Conservation (phyloP, 2,113 vertebrate species). For the Jaculus jaculus region DNA sequence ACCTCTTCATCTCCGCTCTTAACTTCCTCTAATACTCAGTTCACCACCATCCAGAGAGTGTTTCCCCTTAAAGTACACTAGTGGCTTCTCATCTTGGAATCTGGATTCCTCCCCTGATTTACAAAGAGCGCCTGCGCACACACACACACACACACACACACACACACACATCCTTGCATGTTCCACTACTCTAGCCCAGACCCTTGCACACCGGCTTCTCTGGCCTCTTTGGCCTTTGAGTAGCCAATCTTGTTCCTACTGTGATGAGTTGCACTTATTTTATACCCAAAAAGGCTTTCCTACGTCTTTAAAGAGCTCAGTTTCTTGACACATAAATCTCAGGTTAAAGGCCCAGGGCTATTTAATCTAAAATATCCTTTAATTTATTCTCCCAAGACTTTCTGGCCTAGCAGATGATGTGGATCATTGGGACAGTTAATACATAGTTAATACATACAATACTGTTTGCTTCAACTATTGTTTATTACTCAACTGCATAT, state of each 20-base stretch:
- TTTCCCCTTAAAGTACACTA: neutral
- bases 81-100: neutral
- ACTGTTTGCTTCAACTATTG: slow-evolving; percentile 25
- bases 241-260: neutral
- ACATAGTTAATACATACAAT: too few species aligned
- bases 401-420: neutral
- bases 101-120: neutral
- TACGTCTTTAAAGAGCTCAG: neutral
- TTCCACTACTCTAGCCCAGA: neutral
- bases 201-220: neutral
- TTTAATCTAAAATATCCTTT: neutral
- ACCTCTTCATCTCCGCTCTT: neutral
- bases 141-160: too few species aligned
- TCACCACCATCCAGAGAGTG: neutral
- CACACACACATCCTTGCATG: too few species aligned
- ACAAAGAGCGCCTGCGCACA: too few species aligned
- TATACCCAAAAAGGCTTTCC: neutral
- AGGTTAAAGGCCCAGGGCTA: neutral
- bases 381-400: neutral
- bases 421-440: neutral
- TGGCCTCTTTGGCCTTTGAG: neutral
- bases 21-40: neutral
- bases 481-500: slow-evolving; percentile 6
- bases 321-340: slow-evolving; percentile 31
- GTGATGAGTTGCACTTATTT: neutral